These are phyloP conservation scores for Phataginus tricuspis DNA, from an alignment of 2,797 vertebrate species.

Conservation along the genomic window DNA sequence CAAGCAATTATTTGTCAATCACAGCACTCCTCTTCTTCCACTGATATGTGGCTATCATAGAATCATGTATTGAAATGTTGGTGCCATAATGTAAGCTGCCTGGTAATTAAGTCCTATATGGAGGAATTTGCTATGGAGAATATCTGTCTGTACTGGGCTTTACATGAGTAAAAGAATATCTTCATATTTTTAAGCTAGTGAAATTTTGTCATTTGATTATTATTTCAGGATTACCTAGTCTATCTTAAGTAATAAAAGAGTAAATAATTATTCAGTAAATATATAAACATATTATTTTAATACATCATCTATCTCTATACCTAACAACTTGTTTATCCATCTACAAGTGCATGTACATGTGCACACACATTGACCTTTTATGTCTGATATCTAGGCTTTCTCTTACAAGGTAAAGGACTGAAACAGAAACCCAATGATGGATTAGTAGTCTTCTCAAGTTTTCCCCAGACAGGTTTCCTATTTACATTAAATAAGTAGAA, in stretches of 20 bases:
- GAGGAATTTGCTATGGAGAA: not conserved
- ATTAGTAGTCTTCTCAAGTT: not conserved
- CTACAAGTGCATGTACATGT: not conserved
- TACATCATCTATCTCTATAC: not conserved
- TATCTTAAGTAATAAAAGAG: not conserved
- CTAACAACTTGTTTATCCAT: not conserved
- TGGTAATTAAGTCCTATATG: not conserved
- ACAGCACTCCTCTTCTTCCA: not conserved
- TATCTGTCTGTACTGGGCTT: not conserved
- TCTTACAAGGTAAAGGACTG: not conserved
- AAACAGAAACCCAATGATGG: not conserved
- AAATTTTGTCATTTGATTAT: not conserved
- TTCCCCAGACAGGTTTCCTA: not conserved
- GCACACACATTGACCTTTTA: not conserved
- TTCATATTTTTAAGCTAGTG: not conserved
- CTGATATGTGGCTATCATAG: not conserved
- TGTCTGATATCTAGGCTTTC: not conserved
- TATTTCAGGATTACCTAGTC: not conserved
- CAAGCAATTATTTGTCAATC: not conserved
- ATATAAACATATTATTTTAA: not conserved
- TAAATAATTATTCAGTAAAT: not conserved
- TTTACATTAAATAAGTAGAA: not conserved
- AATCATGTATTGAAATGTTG: not conserved
- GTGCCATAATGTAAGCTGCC: not conserved
- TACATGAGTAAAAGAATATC: not conserved